Conservation (phyloP, 2,113 vertebrate species). For the Sus scrofa region DNA sequence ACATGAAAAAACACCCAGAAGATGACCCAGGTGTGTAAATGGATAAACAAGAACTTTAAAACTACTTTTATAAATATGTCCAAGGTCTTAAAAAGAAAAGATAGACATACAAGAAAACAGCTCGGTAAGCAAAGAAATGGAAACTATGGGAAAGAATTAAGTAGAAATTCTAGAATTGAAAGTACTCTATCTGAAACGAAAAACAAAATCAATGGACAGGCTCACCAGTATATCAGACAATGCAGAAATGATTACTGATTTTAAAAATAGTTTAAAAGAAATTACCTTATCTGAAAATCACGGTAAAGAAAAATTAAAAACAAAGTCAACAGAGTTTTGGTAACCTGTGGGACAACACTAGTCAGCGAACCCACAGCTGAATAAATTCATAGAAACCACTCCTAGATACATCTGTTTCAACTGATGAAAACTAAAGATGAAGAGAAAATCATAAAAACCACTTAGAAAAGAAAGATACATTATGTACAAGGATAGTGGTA, state of each 20-base stretch:
- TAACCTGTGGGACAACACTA: background rate
- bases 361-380: background rate
- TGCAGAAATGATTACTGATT: background rate
- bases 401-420: background rate
- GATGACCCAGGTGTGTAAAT: background rate
- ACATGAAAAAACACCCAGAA: background rate
- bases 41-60: background rate
- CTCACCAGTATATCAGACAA: background rate
- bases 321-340: background rate
- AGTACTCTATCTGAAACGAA: background rate
- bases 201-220: background rate
- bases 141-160: background rate
- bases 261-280: constrained; percentile 18
- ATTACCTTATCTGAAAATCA: background rate
- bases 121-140: background rate
- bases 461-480: background rate
- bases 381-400: background rate
- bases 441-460: constrained; percentile 8
- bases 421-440: background rate
- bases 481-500: background rate
- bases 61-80: background rate
- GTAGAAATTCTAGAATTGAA: background rate
- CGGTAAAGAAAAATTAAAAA: background rate
- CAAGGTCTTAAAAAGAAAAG: background rate
- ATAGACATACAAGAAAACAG: background rate